Conservation (phyloP, 1,140 invertebrate species). For the Cotesia vestalis region DNA sequence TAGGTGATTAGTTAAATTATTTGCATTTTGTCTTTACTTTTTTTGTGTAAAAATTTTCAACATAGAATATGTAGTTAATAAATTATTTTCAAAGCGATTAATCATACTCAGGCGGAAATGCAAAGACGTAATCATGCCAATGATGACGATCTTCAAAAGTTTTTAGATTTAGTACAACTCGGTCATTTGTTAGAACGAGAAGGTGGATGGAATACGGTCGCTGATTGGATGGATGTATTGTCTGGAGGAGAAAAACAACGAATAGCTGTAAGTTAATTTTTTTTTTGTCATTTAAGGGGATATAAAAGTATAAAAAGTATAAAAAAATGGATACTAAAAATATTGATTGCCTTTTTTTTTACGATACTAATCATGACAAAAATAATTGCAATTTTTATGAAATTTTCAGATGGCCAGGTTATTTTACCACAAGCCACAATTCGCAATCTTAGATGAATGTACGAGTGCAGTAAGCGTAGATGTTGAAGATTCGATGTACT, state of each 20-base stretch:
- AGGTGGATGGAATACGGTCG: constrained; percentile 88
- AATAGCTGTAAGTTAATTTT: constrained; percentile 76
- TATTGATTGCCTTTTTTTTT: too few relatives aligned
- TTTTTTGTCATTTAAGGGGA: too few relatives aligned
- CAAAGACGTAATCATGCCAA: constrained; percentile 72
- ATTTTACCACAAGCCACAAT: constrained; percentile 97
- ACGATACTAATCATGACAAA: neutral
- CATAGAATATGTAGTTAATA: too few relatives aligned
- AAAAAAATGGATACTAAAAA: too few relatives aligned
- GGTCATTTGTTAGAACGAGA: constrained; percentile 87
- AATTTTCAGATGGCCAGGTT: constrained; percentile 87
- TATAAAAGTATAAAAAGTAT: too few relatives aligned
- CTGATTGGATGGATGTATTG: constrained; percentile 98
- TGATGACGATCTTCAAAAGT: constrained; percentile 81
- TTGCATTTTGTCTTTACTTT: constrained; percentile 27
- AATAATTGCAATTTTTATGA: neutral
- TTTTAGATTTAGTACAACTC: constrained; percentile 84
- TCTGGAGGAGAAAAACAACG: constrained; percentile 98
- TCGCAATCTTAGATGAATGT: constrained; percentile 98
- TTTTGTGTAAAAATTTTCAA: too few relatives aligned
- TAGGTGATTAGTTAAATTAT: constrained; percentile 14
- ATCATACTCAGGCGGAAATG: constrained; percentile 87
- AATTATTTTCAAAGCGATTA: too few relatives aligned
- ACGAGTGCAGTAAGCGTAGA: constrained; percentile 98
- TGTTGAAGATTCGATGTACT: constrained; percentile 97